Conservation (phyloP, 2,113 vertebrate species). For the Crotalus tigris region DNA sequence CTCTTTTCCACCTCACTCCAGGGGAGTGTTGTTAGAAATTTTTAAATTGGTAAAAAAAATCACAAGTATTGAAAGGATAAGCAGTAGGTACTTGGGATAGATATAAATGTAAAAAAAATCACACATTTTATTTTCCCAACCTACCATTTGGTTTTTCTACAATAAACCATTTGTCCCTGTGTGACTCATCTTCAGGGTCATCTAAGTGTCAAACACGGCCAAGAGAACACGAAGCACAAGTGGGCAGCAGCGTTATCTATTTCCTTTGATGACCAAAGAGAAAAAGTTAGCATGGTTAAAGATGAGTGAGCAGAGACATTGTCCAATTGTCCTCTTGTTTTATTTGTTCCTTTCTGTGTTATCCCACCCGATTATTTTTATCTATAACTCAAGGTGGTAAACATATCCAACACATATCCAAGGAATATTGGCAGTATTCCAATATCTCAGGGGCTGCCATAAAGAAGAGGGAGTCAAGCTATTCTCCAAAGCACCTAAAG, state of each 20-base stretch:
- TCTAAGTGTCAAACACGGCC: constrained; percentile 19
- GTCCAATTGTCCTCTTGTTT: constrained; percentile 12
- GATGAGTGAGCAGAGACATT: constrained; percentile 14
- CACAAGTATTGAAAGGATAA: not conserved
- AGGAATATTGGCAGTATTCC: too few relatives aligned
- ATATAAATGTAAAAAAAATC: constrained; percentile 12
- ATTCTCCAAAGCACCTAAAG: too few relatives aligned
- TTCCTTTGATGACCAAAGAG: constrained; percentile 12
- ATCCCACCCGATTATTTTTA: too few relatives aligned
- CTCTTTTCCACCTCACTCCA: not conserved
- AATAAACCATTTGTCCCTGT: constrained; percentile 25
- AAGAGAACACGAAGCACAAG: constrained; percentile 35
- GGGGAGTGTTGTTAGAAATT: not conserved
- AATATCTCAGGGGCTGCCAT: too few relatives aligned
- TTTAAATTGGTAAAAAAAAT: not conserved
- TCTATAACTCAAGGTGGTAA: too few relatives aligned
- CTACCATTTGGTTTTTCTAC: constrained; percentile 26
- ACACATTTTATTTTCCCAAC: constrained; percentile 22
- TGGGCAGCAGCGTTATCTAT: constrained; percentile 36
- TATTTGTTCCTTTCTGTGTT: too few relatives aligned
- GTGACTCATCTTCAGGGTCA: constrained; percentile 22
- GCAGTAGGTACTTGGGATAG: not conserved
- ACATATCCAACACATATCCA: too few relatives aligned
- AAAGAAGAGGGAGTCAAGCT: too few relatives aligned
- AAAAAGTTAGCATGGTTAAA: constrained; percentile 46